phyloP scores from a whole-genome alignment of 1,140 invertebrate genomes.

The Ruditapes philippinarum region DNA sequence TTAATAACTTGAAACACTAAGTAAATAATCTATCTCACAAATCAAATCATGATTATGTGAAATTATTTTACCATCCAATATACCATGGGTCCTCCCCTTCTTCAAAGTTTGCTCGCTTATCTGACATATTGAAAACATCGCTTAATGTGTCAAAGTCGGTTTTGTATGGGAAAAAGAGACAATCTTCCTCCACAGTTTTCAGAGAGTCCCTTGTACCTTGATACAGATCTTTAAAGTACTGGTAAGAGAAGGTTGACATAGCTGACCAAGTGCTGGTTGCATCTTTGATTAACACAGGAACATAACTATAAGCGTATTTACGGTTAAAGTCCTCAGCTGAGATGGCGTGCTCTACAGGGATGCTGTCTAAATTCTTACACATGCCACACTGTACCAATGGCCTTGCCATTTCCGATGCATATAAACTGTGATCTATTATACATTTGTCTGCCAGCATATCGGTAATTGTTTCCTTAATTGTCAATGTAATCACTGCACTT shows the following conservation, averaged over 20 bases:
- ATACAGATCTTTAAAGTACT: slow-evolving; percentile 94
- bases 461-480: neutral
- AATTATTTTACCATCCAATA: slow-evolving; percentile 93
- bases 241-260: slow-evolving; percentile 90
- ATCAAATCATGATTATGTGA: too few relatives aligned
- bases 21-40: too few relatives aligned
- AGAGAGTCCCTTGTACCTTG: slow-evolving; percentile 82
- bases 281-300: slow-evolving; percentile 94
- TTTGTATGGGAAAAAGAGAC: slow-evolving; percentile 97
- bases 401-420: slow-evolving; percentile 90
- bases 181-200: slow-evolving; percentile 86
- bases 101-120: slow-evolving; percentile 89
- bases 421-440: neutral
- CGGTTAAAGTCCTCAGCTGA: slow-evolving; percentile 89
- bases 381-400: slow-evolving; percentile 94
- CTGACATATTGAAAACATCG: slow-evolving; percentile 92
- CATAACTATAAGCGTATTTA: slow-evolving; percentile 90
- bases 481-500: neutral
- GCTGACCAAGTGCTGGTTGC: slow-evolving; percentile 93
- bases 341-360: slow-evolving; percentile 87
- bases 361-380: slow-evolving; percentile 89
- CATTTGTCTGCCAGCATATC: neutral
- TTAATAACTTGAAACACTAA: too few relatives aligned
- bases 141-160: slow-evolving; percentile 92
- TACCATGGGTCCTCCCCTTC: slow-evolving; percentile 93